A percentile compares a stretch with the other conserved stretches of the same genome.
Evolutionary conservation across 2,113 vertebrate genomes (phyloP).

Genomic region (Alces alces): DNA sequence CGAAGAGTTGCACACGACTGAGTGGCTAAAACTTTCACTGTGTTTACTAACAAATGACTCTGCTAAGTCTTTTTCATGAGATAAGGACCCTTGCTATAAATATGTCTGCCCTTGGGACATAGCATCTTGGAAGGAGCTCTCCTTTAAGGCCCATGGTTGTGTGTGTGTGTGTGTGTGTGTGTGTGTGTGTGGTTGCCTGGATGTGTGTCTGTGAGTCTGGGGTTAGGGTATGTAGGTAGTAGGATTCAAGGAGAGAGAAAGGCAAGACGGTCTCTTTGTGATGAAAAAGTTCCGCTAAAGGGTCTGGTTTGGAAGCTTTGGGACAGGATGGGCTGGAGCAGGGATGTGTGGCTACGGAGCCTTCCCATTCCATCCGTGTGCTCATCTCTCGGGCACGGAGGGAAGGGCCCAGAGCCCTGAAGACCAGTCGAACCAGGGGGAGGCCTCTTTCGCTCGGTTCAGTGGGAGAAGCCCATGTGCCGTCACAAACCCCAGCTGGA

Average conservation of each 20-base stretch:
- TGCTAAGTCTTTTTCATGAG: not conserved
- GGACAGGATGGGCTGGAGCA: not conserved
- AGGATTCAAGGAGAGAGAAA: not conserved
- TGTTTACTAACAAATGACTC: not conserved
- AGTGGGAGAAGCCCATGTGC: not conserved
- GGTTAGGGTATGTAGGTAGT: not conserved
- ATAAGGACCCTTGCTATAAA: not conserved
- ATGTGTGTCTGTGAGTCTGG: not conserved
- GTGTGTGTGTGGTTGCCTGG: rapidly evolving
- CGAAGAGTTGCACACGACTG: not conserved
- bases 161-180: rapidly evolving
- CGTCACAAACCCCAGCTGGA: not conserved
- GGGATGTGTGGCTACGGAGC: slow-evolving; percentile 16
- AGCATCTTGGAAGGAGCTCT: not conserved
- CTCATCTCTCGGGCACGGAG: not conserved
- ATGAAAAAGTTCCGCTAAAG: not conserved
- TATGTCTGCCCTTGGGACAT: not conserved
- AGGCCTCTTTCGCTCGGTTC: not conserved
- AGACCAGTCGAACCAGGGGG: not conserved
- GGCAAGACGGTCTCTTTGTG: not conserved
- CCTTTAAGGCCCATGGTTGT: rapidly evolving
- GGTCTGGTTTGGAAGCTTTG: not conserved
- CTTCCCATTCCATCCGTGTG: not conserved
- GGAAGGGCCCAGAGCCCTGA: not conserved
- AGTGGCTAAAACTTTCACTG: not conserved